Percentiles rank a stretch among this genome's conserved stretches.
phyloP scores from a whole-genome alignment of 2,113 vertebrate genomes.

The Pyxicephalus adspersus region DNA sequence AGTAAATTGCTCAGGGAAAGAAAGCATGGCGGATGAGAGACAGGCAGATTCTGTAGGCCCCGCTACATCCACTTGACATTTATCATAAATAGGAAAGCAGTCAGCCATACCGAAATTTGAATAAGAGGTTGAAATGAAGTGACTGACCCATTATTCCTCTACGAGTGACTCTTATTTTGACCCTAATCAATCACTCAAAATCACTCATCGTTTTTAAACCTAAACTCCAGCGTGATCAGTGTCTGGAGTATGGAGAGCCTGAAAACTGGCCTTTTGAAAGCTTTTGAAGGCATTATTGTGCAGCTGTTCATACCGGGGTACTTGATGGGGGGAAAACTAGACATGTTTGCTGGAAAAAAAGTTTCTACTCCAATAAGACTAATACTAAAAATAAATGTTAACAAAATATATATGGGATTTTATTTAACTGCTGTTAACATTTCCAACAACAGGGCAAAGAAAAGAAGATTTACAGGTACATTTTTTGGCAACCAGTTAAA shows the following conservation, averaged over 20 bases:
- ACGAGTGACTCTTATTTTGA: slow-evolving; percentile 28
- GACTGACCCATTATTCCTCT: slow-evolving; percentile 34
- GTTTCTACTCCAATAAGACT: too few species aligned
- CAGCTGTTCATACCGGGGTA: not conserved
- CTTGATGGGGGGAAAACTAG: too few species aligned
- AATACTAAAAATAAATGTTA: too few species aligned
- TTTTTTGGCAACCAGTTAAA: too few species aligned
- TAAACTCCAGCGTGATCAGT: not conserved
- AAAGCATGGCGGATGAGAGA: not conserved
- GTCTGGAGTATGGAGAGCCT: not conserved
- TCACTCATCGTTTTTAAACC: slow-evolving; percentile 27
- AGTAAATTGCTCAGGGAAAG: not conserved
- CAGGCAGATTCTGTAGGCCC: not conserved
- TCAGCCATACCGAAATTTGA: slow-evolving; percentile 23
- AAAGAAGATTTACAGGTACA: too few species aligned
- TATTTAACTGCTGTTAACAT: too few species aligned
- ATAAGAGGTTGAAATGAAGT: slow-evolving; percentile 34
- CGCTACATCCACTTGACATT: slow-evolving; percentile 10
- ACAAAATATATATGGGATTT: too few species aligned
- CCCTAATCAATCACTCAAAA: slow-evolving; percentile 44
- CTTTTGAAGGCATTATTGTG: not conserved
- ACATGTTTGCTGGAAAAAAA: too few species aligned
- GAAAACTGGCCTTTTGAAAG: slow-evolving; percentile 8
- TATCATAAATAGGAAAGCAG: slow-evolving; percentile 43
- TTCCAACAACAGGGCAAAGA: too few species aligned